Conservation (phyloP, 2,797 vertebrate genomes). For the Mormyrops attenuatus region DNA sequence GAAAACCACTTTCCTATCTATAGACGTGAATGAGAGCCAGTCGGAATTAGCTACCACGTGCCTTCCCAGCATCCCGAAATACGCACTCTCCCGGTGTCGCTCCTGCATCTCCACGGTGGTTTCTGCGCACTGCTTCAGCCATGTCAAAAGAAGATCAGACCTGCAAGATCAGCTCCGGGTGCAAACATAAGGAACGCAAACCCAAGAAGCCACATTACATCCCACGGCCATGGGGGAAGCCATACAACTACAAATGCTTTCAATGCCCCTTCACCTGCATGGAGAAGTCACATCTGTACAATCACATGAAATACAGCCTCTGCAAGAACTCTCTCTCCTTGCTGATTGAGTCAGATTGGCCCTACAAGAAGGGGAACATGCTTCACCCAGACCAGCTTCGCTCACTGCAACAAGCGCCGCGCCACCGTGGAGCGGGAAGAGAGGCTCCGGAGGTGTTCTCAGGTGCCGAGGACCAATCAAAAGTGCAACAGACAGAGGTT, state of each 20-base stretch:
- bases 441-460: constrained; percentile 50
- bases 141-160: constrained; percentile 80
- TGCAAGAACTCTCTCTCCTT: constrained; percentile 96
- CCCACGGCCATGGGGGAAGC: constrained; percentile 92
- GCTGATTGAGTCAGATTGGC: constrained; percentile 90
- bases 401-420: constrained; percentile 62
- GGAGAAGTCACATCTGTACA: constrained; percentile 98
- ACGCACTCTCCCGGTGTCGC: neutral
- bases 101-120: neutral
- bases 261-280: constrained; percentile 99
- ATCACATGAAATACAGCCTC: constrained; percentile 99
- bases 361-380: constrained; percentile 82
- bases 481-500: constrained; percentile 27
- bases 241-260: constrained; percentile 99
- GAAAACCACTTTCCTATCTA: neutral
- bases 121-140: constrained; percentile 28
- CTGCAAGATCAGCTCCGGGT: constrained; percentile 73
- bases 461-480: constrained; percentile 45
- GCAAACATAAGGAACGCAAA: constrained; percentile 87
- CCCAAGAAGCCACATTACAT: constrained; percentile 98
- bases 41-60: neutral
- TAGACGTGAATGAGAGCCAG: neutral
- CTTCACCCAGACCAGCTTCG: constrained; percentile 73
- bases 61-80: neutral
- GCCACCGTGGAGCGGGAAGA: constrained; percentile 31